Conservation (phyloP, 1,140 invertebrate species). For the Brachionus rubens region DNA sequence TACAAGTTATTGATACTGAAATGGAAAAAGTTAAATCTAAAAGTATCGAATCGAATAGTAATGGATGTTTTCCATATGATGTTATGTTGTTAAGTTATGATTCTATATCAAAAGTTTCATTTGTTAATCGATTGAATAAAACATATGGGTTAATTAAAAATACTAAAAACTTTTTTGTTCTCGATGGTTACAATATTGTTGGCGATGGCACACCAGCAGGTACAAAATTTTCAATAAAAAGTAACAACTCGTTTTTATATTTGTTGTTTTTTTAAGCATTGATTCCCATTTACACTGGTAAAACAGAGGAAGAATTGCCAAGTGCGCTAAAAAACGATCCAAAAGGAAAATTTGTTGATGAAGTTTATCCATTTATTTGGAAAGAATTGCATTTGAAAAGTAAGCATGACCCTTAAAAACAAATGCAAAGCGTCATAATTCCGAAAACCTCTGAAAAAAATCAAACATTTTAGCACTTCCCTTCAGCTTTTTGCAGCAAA, state of each 20-base stretch:
- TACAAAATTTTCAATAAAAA: not conserved
- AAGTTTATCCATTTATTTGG: conserved; percentile 67
- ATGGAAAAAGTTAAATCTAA: not conserved
- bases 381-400: conserved; percentile 52
- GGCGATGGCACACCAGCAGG: conserved; percentile 80
- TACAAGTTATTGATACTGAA: not conserved
- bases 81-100: conserved; percentile 26
- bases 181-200: conserved; percentile 73
- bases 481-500: no score
- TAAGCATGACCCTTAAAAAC: no score
- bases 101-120: conserved; percentile 17
- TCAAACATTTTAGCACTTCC: no score
- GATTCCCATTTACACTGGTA: conserved; percentile 74
- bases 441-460: no score
- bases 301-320: conserved; percentile 80
- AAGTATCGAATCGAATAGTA: not conserved
- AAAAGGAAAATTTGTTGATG: conserved; percentile 69
- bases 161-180: not conserved
- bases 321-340: conserved; percentile 73
- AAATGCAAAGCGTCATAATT: no score
- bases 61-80: not conserved
- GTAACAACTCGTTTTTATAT: not conserved
- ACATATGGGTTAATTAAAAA: not conserved
- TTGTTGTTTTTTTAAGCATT: not conserved
- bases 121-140: not conserved